Evolutionary conservation across 2,113 vertebrate species (phyloP), one percentile per base, ranked within the genome.

Genomic region (chimpanzee (Pan troglodytes)): DNA sequence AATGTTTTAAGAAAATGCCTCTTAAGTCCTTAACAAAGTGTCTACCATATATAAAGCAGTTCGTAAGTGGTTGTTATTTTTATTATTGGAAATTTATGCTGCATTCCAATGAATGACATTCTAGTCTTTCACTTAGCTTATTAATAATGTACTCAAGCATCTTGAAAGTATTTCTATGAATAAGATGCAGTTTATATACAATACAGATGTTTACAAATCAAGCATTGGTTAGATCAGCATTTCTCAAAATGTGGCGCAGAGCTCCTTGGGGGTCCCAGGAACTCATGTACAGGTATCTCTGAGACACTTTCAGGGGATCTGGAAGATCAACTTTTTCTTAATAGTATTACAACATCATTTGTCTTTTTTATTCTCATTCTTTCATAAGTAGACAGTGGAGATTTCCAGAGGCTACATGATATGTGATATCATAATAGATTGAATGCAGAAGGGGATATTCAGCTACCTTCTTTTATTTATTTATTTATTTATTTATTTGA

Each of bases 71-170:
- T 20, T 76, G 27, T 43, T 88, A 61, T 92, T 85, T 94, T 81
- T 86, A n/a, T 88, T 73, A 95, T 38, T 97, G 59, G 92, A 92
- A 86, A 81, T 89, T 73, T 86, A 80, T 97, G 40, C 61, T 70
- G 6, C 35, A 81, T 92, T 67, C 18, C 68, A 91, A 79, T 83
- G 20, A 81, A 84, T 93, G 48, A 23, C 27, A 70, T 94, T 43
- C 25, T 70, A 85, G 23, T 3, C 57, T 89, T 89, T 89, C 50
- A 40, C 3, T 75, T 87, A 93, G 30, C 18, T 91, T 78, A 89
- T 48, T 91, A 85, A 88, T 88, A 78, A 72, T 50, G 14, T 64
- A 13, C 13, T 86, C 48, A 93, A 86, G 64, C 8, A 78, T 96
- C 50, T 85, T 81, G 40, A 95, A 84, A 90, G 35, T 52, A 82